phyloP scores from a whole-genome alignment of 2,888 invertebrate genomes.

The Lordiphosa fenestrarum region DNA sequence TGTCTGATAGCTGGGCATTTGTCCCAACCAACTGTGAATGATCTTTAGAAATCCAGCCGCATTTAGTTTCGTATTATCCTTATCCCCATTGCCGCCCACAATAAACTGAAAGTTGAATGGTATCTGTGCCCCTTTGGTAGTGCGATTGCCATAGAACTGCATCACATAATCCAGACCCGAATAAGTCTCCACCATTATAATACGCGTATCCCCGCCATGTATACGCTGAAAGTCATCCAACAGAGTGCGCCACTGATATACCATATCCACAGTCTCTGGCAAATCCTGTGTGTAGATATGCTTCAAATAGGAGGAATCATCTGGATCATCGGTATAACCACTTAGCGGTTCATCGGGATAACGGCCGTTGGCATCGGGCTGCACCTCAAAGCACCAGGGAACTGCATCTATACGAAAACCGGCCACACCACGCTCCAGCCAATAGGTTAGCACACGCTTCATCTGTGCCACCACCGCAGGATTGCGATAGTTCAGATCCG shows the following conservation, averaged over 20 bases:
- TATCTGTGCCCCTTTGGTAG: constrained; percentile 82
- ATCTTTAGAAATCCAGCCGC: constrained; percentile 81
- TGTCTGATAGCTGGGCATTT: constrained; percentile 81
- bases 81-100: constrained; percentile 81
- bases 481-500: constrained; percentile 88
- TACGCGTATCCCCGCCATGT: constrained; percentile 79
- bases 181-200: constrained; percentile 85
- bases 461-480: constrained; percentile 83
- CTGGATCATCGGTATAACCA: constrained; percentile 79
- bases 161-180: constrained; percentile 81
- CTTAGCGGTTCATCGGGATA: constrained; percentile 83
- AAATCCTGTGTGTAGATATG: constrained; percentile 85
- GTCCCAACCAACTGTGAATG: constrained; percentile 83
- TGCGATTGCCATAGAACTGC: constrained; percentile 83
- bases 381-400: constrained; percentile 80
- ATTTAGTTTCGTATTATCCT: constrained; percentile 73
- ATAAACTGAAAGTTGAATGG: constrained; percentile 87
- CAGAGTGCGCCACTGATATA: constrained; percentile 84
- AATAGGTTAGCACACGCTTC: constrained; percentile 85
- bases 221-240: constrained; percentile 82
- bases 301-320: constrained; percentile 82
- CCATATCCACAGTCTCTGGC: constrained; percentile 84
- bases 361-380: constrained; percentile 81
- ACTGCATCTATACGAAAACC: constrained; percentile 93
- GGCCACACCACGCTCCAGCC: constrained; percentile 91